Conservation (phyloP, 2,797 vertebrate genomes). For the Poeciliopsis infans region DNA sequence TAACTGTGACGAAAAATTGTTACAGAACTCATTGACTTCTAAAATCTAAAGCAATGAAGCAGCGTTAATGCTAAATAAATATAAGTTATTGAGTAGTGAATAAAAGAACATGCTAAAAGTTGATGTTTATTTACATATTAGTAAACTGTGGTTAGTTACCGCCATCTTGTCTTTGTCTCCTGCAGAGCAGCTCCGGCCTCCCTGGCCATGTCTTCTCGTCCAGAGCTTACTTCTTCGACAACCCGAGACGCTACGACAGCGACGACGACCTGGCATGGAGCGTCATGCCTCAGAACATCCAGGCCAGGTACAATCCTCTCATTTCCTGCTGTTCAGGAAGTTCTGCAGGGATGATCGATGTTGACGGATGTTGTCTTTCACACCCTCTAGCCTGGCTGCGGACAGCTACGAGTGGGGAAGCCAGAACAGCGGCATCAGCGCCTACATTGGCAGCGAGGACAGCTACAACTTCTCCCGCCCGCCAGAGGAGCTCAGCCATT, state of each 20-base stretch:
- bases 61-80: too few relatives aligned
- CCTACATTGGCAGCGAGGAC: conserved; percentile 84
- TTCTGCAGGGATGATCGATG: too few relatives aligned
- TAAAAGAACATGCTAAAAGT: too few relatives aligned
- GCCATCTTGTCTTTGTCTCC: not conserved
- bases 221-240: conserved; percentile 95
- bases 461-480: conserved; percentile 72
- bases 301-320: conserved; percentile 83
- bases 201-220: conserved; percentile 90
- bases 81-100: too few relatives aligned
- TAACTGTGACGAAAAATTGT: too few relatives aligned
- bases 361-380: not conserved
- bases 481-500: conserved; percentile 82
- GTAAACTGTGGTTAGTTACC: not conserved
- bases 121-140: too few relatives aligned
- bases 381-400: conserved; percentile 82
- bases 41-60: too few relatives aligned
- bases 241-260: conserved; percentile 94
- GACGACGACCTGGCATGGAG: conserved; percentile 95
- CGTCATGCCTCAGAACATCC: conserved; percentile 88
- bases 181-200: conserved; percentile 83
- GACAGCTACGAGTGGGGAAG: conserved; percentile 90
- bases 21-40: too few relatives aligned
- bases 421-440: conserved; percentile 85
- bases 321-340: not conserved